phyloP scores from a whole-genome alignment of 2,888 invertebrate species.

The Anaspis maculata region DNA sequence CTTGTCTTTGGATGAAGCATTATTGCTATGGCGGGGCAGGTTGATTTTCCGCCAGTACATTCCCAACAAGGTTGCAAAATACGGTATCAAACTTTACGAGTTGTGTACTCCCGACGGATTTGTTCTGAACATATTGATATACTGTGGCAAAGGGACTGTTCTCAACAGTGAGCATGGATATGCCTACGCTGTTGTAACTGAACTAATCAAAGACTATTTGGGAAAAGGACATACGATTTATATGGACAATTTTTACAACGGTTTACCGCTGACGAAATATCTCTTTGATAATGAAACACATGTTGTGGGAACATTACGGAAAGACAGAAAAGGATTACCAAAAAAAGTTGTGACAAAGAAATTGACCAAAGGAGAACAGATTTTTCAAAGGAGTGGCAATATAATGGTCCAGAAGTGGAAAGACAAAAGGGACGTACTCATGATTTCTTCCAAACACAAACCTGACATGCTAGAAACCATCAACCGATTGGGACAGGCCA shows the following conservation, averaged over 20 bases:
- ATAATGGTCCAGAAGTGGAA: background rate
- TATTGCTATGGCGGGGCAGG: background rate
- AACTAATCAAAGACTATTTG: background rate
- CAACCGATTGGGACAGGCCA: background rate
- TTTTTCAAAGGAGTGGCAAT: background rate
- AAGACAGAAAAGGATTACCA: background rate
- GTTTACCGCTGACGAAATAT: too few relatives aligned
- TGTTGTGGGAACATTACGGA: background rate
- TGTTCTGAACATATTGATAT: too few relatives aligned
- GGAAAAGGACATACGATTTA: background rate
- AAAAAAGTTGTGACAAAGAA: background rate
- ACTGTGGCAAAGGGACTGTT: background rate
- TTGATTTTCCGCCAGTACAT: background rate
- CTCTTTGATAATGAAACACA: background rate
- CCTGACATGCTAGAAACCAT: background rate
- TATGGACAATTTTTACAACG: background rate
- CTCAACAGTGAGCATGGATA: too few relatives aligned
- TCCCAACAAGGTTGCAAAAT: background rate
- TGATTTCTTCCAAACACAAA: background rate
- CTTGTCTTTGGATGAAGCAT: too few relatives aligned
- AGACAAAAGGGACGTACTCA: background rate
- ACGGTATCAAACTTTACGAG: too few relatives aligned
- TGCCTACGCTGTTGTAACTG: background rate
- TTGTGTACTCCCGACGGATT: too few relatives aligned
- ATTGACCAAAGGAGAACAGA: background rate